Conservation (phyloP, 2,113 vertebrate genomes). For the Periophthalmodon schlosseri region DNA sequence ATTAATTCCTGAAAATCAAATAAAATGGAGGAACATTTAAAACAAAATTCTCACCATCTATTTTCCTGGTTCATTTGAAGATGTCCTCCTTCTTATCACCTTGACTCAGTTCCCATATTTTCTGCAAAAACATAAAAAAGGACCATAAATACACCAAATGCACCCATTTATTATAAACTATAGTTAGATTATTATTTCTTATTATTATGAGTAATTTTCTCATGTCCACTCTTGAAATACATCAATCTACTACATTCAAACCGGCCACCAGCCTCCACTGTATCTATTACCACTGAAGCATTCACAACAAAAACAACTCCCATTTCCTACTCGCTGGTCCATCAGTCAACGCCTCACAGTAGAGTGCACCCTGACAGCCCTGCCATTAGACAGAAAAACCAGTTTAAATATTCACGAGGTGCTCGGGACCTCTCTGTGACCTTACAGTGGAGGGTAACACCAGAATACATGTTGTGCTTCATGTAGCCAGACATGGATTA, state of each 20-base stretch:
- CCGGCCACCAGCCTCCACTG: slow-evolving; percentile 1
- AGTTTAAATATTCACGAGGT: slow-evolving; percentile 65
- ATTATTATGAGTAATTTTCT: background rate
- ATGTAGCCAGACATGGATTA: background rate
- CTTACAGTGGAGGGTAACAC: slow-evolving; percentile 31
- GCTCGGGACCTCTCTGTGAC: slow-evolving; percentile 56
- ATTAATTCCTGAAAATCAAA: background rate
- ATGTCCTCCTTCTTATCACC: slow-evolving; percentile 37
- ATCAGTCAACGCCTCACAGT: slow-evolving; percentile 61
- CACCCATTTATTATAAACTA: background rate
- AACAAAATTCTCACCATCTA: slow-evolving; percentile 43
- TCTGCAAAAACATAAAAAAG: slow-evolving; percentile 13
- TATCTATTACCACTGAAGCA: slow-evolving; percentile 29
- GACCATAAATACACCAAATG: background rate
- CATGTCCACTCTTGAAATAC: background rate
- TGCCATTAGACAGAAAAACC: slow-evolving; percentile 47
- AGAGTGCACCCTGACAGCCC: slow-evolving; percentile 52
- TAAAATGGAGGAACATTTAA: background rate
- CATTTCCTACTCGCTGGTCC: slow-evolving; percentile 42
- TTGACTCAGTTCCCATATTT: slow-evolving; percentile 52
- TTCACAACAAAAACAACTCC: slow-evolving; percentile 41
- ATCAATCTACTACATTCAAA: background rate
- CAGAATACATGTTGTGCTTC: slow-evolving; percentile 13
- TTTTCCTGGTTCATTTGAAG: slow-evolving; percentile 46
- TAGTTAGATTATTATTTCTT: background rate